Base-by-base conservation (phyloP, 2,888 invertebrate genomes). In the Punctoribates punctum region DNA sequence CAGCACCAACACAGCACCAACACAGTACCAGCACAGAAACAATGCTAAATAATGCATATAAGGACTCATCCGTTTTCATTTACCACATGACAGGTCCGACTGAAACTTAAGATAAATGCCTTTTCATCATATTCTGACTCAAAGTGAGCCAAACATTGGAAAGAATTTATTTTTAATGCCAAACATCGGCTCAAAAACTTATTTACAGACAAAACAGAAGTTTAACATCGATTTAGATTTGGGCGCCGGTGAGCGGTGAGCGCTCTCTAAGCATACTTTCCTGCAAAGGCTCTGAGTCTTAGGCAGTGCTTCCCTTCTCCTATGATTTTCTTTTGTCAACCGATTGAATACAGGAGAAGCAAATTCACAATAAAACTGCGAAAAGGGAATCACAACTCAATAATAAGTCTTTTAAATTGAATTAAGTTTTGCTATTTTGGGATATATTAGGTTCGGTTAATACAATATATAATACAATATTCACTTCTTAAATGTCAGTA, bases 31-130 rank as follows among this genome's bases (percentile, higher is more conserved):
- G 6, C 67, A 67, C 9, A 20, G 38, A 23, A 67, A 38, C 67
- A 67, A 67, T 42, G 67, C 67, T 67, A 67, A 67, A 67, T 67
- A 67, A 67, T 67, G 67, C 67, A 67, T 67, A 67, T 38, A 42
- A 67, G 42, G 67, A 11, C 15, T 67, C 67, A 67, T 67, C 42
- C 27, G 42, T 67, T 67, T 67, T 67, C 67, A 67, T 67, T 67
- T 27, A 23, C 13, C 20, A 23, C 20, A n/a, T 42, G 67, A 67
- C 67, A 67, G 67, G 42, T 67, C 67, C 42, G 11, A 38, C 67
- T 67, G n/a, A 67, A 38, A 20, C 34, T 20, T 67, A 5, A 38
- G 38, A 67, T 67, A 9, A 67, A 67, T 67, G 20, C 27, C 42
- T 38, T 67, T 67, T 67, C 67, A 67, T 67, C 67, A 67, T 67